Conservation (phyloP, 2,888 invertebrate species). For the Sisyra nigra region DNA sequence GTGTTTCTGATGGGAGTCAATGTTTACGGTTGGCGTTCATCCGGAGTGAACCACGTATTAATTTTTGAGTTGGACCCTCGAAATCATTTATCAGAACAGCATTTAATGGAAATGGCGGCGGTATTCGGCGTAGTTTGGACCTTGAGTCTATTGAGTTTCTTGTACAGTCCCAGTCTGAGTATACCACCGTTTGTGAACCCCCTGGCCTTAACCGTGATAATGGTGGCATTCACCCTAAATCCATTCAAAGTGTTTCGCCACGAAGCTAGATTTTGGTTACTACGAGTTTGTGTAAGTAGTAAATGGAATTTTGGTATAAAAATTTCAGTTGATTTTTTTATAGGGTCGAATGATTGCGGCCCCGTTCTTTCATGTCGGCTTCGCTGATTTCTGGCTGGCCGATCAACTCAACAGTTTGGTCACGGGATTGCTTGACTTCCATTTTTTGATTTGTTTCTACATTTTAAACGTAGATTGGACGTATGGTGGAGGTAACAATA, state of each 20-base stretch:
- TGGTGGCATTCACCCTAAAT: conserved; percentile 55
- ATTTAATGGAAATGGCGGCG: conserved; percentile 59
- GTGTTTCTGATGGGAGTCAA: conserved; percentile 65
- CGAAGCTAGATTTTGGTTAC: conserved; percentile 61
- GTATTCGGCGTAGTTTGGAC: conserved; percentile 66
- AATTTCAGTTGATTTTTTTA: conserved; percentile 13
- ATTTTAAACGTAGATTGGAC: conserved; percentile 40
- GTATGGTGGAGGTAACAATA: conserved; percentile 25
- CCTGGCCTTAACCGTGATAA: conserved; percentile 46
- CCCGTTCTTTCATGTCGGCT: conserved; percentile 62
- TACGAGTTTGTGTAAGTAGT: conserved; percentile 38
- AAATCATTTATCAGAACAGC: conserved; percentile 59
- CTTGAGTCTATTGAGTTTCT: conserved; percentile 44
- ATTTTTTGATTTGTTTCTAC: conserved; percentile 67
- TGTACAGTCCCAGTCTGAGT: conserved; percentile 43
- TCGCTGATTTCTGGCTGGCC: conserved; percentile 77
- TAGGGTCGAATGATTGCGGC: conserved; percentile 48
- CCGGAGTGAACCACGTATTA: conserved; percentile 69
- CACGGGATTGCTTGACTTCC: conserved; percentile 59
- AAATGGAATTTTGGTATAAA: background rate
- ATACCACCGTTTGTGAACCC: conserved; percentile 68
- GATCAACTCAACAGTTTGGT: conserved; percentile 70
- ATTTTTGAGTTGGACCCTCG: conserved; percentile 72
- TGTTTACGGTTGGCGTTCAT: conserved; percentile 66
- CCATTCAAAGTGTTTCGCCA: conserved; percentile 60